Evolutionary conservation across 2,888 invertebrate genomes (phyloP), one percentile per base, ranked within the genome.

Genomic region (Melolontha melolontha): DNA sequence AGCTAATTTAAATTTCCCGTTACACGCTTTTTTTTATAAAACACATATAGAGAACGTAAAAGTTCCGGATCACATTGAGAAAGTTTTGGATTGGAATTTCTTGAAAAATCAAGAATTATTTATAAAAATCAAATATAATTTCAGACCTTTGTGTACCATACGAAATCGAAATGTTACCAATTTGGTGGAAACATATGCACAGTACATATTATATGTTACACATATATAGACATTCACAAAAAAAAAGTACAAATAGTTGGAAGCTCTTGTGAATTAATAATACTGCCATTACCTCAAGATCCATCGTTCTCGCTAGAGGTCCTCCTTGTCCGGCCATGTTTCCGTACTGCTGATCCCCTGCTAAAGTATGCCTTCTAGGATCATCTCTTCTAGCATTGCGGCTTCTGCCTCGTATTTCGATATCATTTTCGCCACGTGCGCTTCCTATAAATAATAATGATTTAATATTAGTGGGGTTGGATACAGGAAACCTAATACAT

Each of bases 321-420:
- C 85, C 88, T 82, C 80, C 88, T 83, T 83, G 89, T 77, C 82
- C 86, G 78, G 81, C 87, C 87, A 75, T 89, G 78, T 78, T 88
- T 85, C 78, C 87, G 84, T 91, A 90, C 14, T 92, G 86, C 78
- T 93, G 92, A 76, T 85, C 86, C 57, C 91, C 91, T 27, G 92
- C 91, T 69, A 94, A 87, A 5, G 94, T 94, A 82, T 94, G 94
- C 14, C 94, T 87, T 11, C 94, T 87, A 4, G 93, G 92, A 82
- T 94, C 94, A 83, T 94, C 94, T 44, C 94, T 86, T 2, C 89
- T 84, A 5, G 87, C 87, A 41, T 83, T 81, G 0, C 88, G 81
- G 44, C 85, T 85, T 41, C 90, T 84, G 7, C 84, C 83, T 68
- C 84, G 84, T 75, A 81, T 77, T 74, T 83, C 82, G 49, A 82